Evolutionary conservation across 2,888 invertebrate species (phyloP), one percentile per base, ranked within the genome.

Genomic region (Ichneumon xanthorius): DNA sequence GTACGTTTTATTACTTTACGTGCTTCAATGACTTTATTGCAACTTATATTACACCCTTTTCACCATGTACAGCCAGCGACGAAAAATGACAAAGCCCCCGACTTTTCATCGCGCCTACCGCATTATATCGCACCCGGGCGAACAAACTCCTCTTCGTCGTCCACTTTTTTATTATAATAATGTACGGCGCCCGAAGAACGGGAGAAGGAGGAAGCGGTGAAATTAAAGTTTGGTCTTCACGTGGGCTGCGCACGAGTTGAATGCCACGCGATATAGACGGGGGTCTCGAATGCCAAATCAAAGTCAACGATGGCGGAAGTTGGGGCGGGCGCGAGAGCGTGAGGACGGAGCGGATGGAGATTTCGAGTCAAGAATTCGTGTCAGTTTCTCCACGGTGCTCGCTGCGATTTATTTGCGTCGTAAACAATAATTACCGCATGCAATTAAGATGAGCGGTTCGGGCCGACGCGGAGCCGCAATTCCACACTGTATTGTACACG

Each of bases 351-450:
- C 0, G 19, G 50, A 2, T 16, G 5, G 30, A 77, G 40, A 68
- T 67, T 75, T 26, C 16, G 22, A 7, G 65, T 40, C 72, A 78
- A 30, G 55, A 80, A 63, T 63, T 80, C 67, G 67, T 71, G 70
- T 67, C 77, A 76, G 33, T 48, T 55, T 71, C 61, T 65, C 58
- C 11, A 26, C 22, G 58, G 65, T 53, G 81, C 61, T 72, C 33
- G 80, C 87, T 78, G 78, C 85, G 88, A 90, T 88, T 86, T 91
- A 89, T 92, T 92, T 91, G 89, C 88, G 76, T 79, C 87, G 91
- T 90, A 92, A 92, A 92, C 89, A 92, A 91, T 92, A 92, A 92
- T 92, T 92, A 91, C 87, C 84, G 88, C 88, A 82, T 88, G 90
- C 89, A 91, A 92, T 91, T 92, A 91, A 88, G 87, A 88, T 85